phyloP scores from a whole-genome alignment of 2,113 vertebrate genomes.

The Propithecus coquereli region DNA sequence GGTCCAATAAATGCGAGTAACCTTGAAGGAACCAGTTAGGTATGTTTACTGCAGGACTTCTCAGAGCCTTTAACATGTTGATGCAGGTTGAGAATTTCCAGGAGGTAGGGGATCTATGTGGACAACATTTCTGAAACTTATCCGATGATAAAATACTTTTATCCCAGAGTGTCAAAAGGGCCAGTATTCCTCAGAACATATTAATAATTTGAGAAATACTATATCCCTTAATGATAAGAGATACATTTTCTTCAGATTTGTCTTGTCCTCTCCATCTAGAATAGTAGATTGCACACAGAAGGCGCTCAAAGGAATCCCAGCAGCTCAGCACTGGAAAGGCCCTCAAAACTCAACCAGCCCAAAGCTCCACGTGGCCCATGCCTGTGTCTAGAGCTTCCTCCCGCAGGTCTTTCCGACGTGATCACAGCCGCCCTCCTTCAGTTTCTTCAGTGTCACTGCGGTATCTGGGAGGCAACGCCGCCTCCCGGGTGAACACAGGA shows the following conservation, averaged over 20 bases:
- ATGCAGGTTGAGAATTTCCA: neutral
- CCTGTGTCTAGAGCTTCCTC: neutral
- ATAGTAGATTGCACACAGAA: neutral
- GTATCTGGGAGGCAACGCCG: accelerated
- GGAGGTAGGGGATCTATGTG: neutral
- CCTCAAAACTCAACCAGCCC: neutral
- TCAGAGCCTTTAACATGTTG: neutral
- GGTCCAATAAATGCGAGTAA: neutral
- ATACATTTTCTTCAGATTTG: neutral
- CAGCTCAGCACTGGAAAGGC: neutral
- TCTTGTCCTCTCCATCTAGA: neutral
- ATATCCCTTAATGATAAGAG: neutral
- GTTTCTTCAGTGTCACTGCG: neutral
- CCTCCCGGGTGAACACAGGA: accelerated
- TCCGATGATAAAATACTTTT: neutral
- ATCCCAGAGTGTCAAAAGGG: neutral
- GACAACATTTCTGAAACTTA: neutral
- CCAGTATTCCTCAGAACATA: neutral
- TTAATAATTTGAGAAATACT: neutral
- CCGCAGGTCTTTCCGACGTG: neutral
- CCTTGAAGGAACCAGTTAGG: neutral
- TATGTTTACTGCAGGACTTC: neutral
- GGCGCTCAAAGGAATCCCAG: neutral
- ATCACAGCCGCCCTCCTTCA: neutral
- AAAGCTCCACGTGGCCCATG: accelerated